Conservation (phyloP, 2,888 invertebrate genomes). For the Drosophila monieri region DNA sequence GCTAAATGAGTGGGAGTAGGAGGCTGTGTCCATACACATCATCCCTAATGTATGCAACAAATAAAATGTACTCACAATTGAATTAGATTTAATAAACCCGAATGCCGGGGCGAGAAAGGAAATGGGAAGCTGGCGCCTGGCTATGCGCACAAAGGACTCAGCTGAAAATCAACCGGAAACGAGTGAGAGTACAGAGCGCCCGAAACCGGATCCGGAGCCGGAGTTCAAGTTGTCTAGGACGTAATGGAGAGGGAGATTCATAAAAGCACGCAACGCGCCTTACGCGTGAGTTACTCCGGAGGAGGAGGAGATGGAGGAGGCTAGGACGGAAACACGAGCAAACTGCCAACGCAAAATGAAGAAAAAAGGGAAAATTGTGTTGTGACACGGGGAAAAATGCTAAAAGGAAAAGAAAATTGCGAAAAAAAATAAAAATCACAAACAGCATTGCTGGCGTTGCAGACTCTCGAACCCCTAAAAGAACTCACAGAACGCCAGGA, state of each 20-base stretch:
- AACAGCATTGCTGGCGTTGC: slow-evolving; percentile 67
- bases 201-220: slow-evolving; percentile 1
- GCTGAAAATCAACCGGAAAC: slow-evolving; percentile 46
- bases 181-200: slow-evolving; percentile 21
- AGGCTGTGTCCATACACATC: slow-evolving; percentile 8
- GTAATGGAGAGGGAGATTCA: slow-evolving; percentile 70
- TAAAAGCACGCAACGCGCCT: slow-evolving; percentile 63
- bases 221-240: slow-evolving; percentile 43
- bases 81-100: slow-evolving; percentile 71
- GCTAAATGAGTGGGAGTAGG: slow-evolving; percentile 6
- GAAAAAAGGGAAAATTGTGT: neutral
- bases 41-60: slow-evolving; percentile 67
- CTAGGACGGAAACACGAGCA: slow-evolving; percentile 33
- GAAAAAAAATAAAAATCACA: slow-evolving; percentile 62
- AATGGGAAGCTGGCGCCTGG: slow-evolving; percentile 24
- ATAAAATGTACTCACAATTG: slow-evolving; percentile 68
- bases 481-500: slow-evolving; percentile 23
- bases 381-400: slow-evolving; percentile 52
- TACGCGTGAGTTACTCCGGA: slow-evolving; percentile 64
- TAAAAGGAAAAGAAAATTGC: slow-evolving; percentile 13
- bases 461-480: slow-evolving; percentile 37
- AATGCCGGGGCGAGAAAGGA: slow-evolving; percentile 25
- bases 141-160: slow-evolving; percentile 25
- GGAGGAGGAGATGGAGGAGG: neutral
- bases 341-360: slow-evolving; percentile 12